Evolutionary conservation across 2,113 vertebrate genomes (phyloP), one percentile per base, ranked within the genome.

Genomic region (Haemorhous mexicanus): DNA sequence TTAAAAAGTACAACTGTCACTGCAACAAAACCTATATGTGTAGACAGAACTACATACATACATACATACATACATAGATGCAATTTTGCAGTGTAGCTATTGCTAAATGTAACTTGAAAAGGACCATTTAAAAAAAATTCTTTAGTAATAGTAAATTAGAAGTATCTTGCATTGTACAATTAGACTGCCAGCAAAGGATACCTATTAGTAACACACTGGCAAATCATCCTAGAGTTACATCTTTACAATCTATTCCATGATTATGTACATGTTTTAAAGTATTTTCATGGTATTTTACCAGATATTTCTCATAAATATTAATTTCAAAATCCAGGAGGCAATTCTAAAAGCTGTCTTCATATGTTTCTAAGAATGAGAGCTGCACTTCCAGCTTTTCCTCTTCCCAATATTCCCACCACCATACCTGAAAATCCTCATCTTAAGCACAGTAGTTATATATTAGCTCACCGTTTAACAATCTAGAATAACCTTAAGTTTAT

Each of bases 401-500:
- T 92, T 87, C 46, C 88, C 66, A 61, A 20, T 84, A 87, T 33
- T 35, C 56, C 46, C 68, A 90, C 52, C 18, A 84, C 24, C 9
- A 6, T 62, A 93, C 73, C 87, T 87, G 49, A 20, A 94, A 90
- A 98, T 90, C 3, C 72, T 94, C 50, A 61, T 85, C 92, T 72
- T 93, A 91, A 97, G 89, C 66, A 87, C 73, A 95, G 95, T 86
- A 85, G 86, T 87, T 76, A 86, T 17, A 86, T 87, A 96, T 94
- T 89, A 96, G 92, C 70, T 96, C 73, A 93, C 46, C 13, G 10
- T 95, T 96, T 95, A 97, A 96, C 92, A 96, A 96, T 92, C 94
- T 97, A 96, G 72, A 90, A 88, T 97, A 98, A 98, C 97, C 95
- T 98, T 97, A 98, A 96, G 92, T 98, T 98, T 98, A 98, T 95